Percentiles rank a stretch among this genome's conserved stretches.
phyloP scores from a whole-genome alignment of 2,888 invertebrate species.

The Creontiades dilutus region DNA sequence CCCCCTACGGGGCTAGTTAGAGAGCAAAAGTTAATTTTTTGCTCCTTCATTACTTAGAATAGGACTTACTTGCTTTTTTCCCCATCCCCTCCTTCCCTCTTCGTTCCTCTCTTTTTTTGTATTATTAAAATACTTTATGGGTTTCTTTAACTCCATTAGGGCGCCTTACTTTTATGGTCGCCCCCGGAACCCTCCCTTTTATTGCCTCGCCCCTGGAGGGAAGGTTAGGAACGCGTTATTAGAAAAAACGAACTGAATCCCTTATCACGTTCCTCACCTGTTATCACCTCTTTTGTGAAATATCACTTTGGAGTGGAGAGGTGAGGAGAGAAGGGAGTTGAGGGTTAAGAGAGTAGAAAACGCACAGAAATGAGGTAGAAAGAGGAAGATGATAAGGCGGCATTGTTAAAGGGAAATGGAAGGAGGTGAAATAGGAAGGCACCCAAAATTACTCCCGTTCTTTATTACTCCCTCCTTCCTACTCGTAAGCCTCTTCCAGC shows the following conservation, averaged over 20 bases:
- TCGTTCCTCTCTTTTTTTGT: too few species aligned
- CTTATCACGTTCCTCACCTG: conserved; percentile 67
- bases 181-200: conserved; percentile 54
- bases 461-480: conserved; percentile 9
- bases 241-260: conserved; percentile 59
- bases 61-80: conserved; percentile 7
- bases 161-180: conserved; percentile 64
- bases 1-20: conserved; percentile 3
- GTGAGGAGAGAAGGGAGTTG: not conserved
- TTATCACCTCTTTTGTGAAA: conserved; percentile 63
- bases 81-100: conserved; percentile 30
- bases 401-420: not conserved
- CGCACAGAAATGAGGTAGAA: conserved; percentile 10
- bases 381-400: not conserved
- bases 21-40: conserved; percentile 46
- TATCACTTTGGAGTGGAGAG: conserved; percentile 47
- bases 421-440: conserved; percentile 43
- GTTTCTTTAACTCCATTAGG: conserved; percentile 68
- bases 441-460: too few species aligned
- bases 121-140: conserved; percentile 69
- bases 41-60: conserved; percentile 50
- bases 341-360: conserved; percentile 15
- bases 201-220: conserved; percentile 51
- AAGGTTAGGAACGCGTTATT: conserved; percentile 45
- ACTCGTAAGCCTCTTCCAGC: not conserved